Evolutionary conservation across 2,113 vertebrate genomes (phyloP), one percentile per base, ranked within the genome.

Genomic region (Megaceryle maxima): DNA sequence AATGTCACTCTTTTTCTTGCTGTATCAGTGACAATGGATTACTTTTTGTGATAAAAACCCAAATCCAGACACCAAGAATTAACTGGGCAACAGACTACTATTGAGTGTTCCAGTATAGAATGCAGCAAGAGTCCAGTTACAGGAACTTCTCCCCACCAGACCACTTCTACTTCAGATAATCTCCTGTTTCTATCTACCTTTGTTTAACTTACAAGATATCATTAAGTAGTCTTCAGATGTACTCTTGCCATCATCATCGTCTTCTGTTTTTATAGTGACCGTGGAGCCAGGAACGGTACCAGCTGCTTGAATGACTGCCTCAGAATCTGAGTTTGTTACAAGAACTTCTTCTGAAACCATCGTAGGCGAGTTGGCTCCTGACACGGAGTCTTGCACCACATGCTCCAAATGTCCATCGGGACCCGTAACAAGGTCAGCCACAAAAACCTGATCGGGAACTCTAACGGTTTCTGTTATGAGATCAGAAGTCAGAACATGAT

Each of bases 211-310:
- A 99, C 99, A 98, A 88, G 99, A 99, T 97, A 99, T 99, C 99
- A 99, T 99, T 96, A 99, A 98, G 97, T 99, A 99, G 98, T 99
- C 99, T 97, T 99, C 99, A 59, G 99, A 99, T 18, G 99, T 98
- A 97, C 99, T 99, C 97, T 99, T 99, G 92, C 97, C 98, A 93
- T 99, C 98, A 31, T 98, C 98, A 1, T 99, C 99, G 1, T 99
- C 99, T 92, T 99, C 99, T 4, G 98, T 98, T 97, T 99, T 99
- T 94, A 99, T 98, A 90, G 98, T 98, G 95, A 99, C 98, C 5
- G 98, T 98, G 95, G 99, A 98, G 85, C 98, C 97, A 41, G 98
- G 98, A 97, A 98, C 97, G 67, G 98, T 89, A 35, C 92, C 96
- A 15, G 99, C 96, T 41, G 98, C 97, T 92, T 99, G 99, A 96